A percentile compares a stretch with the other conserved stretches of the same genome.
These are phyloP conservation scores for Eueides isabella DNA, from an alignment of 1,140 invertebrate species.

Conservation along the genomic window DNA sequence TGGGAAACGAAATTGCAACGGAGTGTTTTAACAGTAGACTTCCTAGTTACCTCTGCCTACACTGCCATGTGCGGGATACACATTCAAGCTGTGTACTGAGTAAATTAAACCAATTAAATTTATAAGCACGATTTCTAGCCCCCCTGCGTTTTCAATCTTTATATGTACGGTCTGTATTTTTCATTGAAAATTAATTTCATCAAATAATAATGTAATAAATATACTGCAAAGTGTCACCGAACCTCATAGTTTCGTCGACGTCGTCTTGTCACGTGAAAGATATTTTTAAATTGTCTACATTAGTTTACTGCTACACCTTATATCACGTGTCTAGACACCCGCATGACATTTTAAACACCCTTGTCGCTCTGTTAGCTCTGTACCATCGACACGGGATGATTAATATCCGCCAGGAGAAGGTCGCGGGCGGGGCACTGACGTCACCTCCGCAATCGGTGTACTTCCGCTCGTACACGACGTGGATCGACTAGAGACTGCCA, in stretches of 20 bases:
- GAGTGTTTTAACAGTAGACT: too few relatives aligned
- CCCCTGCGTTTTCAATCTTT: too few relatives aligned
- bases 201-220: too few relatives aligned
- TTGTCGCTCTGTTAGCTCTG: slow-evolving; percentile 20
- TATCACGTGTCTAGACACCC: slow-evolving; percentile 1
- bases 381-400: slow-evolving; percentile 61
- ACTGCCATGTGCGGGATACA: too few relatives aligned
- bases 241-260: not conserved
- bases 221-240: not conserved
- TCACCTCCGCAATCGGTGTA: slow-evolving; percentile 59
- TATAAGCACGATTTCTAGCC: too few relatives aligned
- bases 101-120: too few relatives aligned
- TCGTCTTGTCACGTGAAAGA: not conserved
- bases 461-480: slow-evolving; percentile 53
- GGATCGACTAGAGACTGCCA: slow-evolving; percentile 28
- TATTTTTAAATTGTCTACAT: not conserved
- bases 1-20: too few relatives aligned
- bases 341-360: slow-evolving; percentile 24
- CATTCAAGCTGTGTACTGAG: too few relatives aligned
- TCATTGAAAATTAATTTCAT: too few relatives aligned
- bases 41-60: too few relatives aligned
- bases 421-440: slow-evolving; percentile 62
- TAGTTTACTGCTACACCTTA: not conserved
- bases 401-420: slow-evolving; percentile 76
- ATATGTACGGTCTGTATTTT: too few relatives aligned